A percentile compares a stretch with the other conserved stretches of the same genome.
Evolutionary conservation across 2,113 vertebrate genomes (phyloP).

Genomic region (Silurus meridionalis): DNA sequence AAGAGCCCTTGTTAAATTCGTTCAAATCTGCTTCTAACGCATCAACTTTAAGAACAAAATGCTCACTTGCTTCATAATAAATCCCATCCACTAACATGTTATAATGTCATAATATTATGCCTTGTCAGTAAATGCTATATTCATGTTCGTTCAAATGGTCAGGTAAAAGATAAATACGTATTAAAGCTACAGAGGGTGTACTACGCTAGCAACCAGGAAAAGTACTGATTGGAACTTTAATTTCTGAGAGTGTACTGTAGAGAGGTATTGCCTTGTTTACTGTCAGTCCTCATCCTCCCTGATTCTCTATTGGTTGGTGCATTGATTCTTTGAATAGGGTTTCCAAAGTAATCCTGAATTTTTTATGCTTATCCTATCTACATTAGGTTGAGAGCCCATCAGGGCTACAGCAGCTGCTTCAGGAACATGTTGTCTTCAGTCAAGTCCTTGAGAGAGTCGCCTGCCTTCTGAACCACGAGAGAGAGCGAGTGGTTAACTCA

Average conservation of each 20-base stretch:
- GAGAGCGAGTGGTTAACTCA: slow-evolving; percentile 53
- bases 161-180: neutral
- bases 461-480: slow-evolving; percentile 47
- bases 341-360: slow-evolving; percentile 3
- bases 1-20: no score
- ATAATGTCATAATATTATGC: no score
- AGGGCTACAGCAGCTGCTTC: slow-evolving; percentile 56
- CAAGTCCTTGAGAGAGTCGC: slow-evolving; percentile 52
- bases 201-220: neutral
- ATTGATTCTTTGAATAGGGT: neutral
- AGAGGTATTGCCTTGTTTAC: neutral
- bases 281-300: no score
- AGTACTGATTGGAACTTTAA: neutral
- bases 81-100: no score
- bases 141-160: neutral
- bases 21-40: no score
- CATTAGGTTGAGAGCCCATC: slow-evolving; percentile 56
- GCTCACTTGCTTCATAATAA: no score
- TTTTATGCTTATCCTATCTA: neutral
- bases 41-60: no score
- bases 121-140: neutral
- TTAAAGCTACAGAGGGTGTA: neutral
- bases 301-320: no score
- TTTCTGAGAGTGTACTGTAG: neutral
- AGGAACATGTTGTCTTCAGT: slow-evolving; percentile 29